These are phyloP conservation scores for Hippocampus comes DNA, from an alignment of 2,113 vertebrate species.

Conservation along the genomic window DNA sequence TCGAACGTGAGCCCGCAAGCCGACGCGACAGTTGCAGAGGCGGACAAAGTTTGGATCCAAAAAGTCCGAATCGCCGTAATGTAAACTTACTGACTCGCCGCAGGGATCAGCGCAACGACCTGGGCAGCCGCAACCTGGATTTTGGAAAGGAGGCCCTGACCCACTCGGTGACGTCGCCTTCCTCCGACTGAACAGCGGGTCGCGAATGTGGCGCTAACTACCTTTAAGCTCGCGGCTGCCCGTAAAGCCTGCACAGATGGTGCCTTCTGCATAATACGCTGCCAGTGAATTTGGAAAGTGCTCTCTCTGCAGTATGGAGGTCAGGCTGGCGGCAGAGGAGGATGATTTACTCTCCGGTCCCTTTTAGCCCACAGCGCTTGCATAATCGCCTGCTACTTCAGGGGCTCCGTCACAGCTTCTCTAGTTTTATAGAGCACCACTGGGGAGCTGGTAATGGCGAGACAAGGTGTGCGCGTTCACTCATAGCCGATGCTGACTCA, in stretches of 20 bases:
- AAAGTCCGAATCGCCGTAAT: too few relatives aligned
- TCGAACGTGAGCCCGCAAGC: too few relatives aligned
- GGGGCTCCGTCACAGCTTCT: slow-evolving; percentile 48
- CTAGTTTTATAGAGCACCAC: slow-evolving; percentile 42
- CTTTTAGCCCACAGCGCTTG: slow-evolving; percentile 61
- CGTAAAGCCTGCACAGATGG: slow-evolving; percentile 66
- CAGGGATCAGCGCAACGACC: slow-evolving; percentile 28
- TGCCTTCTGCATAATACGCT: slow-evolving; percentile 52
- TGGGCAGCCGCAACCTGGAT: neutral
- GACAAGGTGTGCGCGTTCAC: slow-evolving; percentile 37
- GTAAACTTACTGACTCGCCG: slow-evolving; percentile 36
- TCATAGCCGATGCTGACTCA: slow-evolving; percentile 63
- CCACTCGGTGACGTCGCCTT: slow-evolving; percentile 6
- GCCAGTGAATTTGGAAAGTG: slow-evolving; percentile 55
- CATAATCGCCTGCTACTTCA: slow-evolving; percentile 57
- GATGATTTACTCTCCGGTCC: slow-evolving; percentile 67
- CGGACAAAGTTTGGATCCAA: too few relatives aligned
- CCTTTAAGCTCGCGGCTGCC: slow-evolving; percentile 57
- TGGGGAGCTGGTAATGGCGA: slow-evolving; percentile 23
- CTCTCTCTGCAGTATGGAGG: slow-evolving; percentile 64
- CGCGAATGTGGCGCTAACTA: slow-evolving; percentile 50
- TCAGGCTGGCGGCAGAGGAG: slow-evolving; percentile 52
- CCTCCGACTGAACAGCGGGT: slow-evolving; percentile 33
- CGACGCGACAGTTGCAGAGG: too few relatives aligned
- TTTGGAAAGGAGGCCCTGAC: slow-evolving; percentile 6